Conservation (phyloP, 1,140 invertebrate genomes). For the Euwallacea fornicatus region DNA sequence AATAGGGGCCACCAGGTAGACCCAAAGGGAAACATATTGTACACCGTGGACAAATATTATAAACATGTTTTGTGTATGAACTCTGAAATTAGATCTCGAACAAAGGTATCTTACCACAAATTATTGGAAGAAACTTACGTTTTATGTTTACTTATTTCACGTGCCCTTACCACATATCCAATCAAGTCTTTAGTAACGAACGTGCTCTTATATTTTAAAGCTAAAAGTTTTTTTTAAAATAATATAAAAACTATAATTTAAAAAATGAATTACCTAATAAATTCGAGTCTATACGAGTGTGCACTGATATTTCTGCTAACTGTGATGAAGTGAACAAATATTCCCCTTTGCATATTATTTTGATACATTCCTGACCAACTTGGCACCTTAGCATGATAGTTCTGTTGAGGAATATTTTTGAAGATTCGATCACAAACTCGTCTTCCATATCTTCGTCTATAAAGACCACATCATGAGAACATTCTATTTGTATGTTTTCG, state of each 20-base stretch:
- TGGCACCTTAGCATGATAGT: constrained; percentile 8
- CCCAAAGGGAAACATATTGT: constrained; percentile 25
- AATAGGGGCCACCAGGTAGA: constrained; percentile 24
- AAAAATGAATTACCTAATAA: constrained; percentile 9
- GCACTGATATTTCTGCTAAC: constrained; percentile 24
- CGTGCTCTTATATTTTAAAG: constrained; percentile 3
- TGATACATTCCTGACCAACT: constrained; percentile 10
- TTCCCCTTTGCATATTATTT: constrained; percentile 21
- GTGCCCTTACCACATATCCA: constrained; percentile 7
- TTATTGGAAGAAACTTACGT: too few relatives aligned
- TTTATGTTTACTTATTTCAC: not conserved
- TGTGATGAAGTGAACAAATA: constrained; percentile 31
- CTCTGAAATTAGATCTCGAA: constrained; percentile 20
- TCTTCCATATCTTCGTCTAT: too few relatives aligned
- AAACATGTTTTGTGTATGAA: constrained; percentile 13
- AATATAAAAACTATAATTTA: not conserved
- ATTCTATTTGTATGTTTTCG: constrained; percentile 15
- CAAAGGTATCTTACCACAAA: too few relatives aligned
- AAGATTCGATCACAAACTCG: too few relatives aligned
- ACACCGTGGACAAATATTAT: constrained; percentile 19
- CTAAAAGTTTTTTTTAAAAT: constrained; percentile 6
- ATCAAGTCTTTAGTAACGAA: constrained; percentile 22
- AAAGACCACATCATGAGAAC: not conserved
- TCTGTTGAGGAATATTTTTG: not conserved
- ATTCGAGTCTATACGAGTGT: constrained; percentile 12